These are phyloP conservation scores for Lacerta agilis DNA, from an alignment of 2,797 vertebrate species.

Conservation along the genomic window DNA sequence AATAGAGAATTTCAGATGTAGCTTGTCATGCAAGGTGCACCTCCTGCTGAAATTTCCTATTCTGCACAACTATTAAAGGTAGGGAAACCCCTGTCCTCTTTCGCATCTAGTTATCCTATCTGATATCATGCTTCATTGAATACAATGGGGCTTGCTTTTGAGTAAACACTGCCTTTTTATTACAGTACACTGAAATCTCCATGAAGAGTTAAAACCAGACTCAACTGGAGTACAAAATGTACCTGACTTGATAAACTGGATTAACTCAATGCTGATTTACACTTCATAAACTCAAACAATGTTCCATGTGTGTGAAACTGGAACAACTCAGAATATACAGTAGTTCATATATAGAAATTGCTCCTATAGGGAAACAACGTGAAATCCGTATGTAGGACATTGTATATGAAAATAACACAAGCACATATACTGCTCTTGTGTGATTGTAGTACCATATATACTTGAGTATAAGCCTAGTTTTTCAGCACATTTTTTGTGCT, in stretches of 20 bases:
- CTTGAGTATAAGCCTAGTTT: no score
- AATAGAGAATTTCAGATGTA: not conserved
- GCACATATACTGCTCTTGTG: not conserved
- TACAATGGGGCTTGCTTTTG: not conserved
- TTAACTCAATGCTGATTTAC: not conserved
- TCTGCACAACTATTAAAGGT: not conserved
- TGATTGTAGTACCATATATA: no score
- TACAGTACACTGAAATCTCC: not conserved
- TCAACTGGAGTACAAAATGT: not conserved
- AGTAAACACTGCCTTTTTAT: not conserved
- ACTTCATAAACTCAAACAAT: not conserved
- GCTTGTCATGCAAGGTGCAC: not conserved
- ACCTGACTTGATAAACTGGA: not conserved
- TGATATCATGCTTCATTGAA: not conserved
- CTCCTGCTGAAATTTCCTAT: no score
- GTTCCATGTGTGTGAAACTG: not conserved
- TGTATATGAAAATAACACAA: not conserved
- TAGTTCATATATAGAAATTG: no score
- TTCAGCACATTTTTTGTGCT: no score
- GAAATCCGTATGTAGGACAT: no score
- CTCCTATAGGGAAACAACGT: no score
- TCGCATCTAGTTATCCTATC: not conserved
- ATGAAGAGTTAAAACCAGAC: not conserved
- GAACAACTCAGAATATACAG: no score
- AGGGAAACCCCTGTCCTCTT: not conserved